These are phyloP conservation scores for Ceyx cyanopectus DNA, from an alignment of 2,113 vertebrate genomes.

Conservation along the genomic window DNA sequence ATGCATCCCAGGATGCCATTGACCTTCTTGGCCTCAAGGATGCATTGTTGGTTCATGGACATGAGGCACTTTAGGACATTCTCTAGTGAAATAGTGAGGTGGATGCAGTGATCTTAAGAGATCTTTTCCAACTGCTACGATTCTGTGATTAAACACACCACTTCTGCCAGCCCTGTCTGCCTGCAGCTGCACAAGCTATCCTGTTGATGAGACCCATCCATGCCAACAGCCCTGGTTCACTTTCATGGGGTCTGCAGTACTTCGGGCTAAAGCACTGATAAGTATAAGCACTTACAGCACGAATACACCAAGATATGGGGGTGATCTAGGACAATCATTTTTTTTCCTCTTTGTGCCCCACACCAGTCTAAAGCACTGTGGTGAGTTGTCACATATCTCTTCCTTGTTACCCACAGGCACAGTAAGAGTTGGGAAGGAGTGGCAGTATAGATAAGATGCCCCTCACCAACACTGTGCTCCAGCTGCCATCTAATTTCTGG, in stretches of 20 bases:
- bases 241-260: background rate
- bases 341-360: background rate
- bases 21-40: too few species aligned
- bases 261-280: background rate
- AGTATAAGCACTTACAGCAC: background rate
- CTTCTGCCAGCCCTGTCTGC: background rate
- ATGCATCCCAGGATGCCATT: too few species aligned
- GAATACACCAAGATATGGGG: background rate
- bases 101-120: too few species aligned
- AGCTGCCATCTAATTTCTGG: background rate
- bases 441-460: background rate
- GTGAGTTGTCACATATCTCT: background rate
- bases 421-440: background rate
- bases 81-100: too few species aligned
- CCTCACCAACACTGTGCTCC: background rate
- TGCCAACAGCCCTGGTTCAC: accelerated
- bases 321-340: background rate
- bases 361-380: accelerated
- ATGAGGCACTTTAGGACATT: too few species aligned
- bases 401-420: background rate
- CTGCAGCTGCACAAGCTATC: accelerated
- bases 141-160: too few species aligned
- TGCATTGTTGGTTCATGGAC: too few species aligned
- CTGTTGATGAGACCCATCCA: accelerated
- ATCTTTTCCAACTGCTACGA: too few species aligned